Conservation (phyloP, 2,797 vertebrate species). For the Setipinna tenuifilis region DNA sequence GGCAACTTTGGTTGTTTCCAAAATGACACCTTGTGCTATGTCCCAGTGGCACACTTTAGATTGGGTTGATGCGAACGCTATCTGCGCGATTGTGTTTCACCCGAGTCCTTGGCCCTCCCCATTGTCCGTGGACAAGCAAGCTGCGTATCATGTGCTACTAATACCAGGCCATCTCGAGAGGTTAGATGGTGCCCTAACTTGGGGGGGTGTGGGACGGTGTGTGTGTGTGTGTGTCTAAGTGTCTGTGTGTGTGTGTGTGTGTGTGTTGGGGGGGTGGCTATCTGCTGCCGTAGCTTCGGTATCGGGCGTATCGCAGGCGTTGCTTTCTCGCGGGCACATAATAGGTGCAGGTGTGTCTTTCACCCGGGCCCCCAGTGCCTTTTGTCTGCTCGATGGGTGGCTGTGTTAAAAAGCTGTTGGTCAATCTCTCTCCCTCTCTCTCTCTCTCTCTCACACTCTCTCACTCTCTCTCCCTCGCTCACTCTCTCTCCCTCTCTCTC, state of each 20-base stretch:
- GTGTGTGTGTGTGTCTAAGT: too few species aligned
- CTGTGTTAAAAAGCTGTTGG: conserved; percentile 66
- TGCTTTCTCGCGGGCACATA: conserved; percentile 40
- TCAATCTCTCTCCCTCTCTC: conserved; percentile 62
- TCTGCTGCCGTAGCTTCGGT: background rate
- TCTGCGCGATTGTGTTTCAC: conserved; percentile 62
- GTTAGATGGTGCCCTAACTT: conserved; percentile 20
- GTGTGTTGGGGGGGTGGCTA: background rate
- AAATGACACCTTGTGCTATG: conserved; percentile 54
- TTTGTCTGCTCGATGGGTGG: conserved; percentile 60
- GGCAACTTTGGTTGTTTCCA: conserved; percentile 42
- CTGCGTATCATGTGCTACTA: conserved; percentile 21
- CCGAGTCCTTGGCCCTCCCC: conserved; percentile 61
- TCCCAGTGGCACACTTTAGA: conserved; percentile 80
- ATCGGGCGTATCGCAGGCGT: conserved; percentile 24
- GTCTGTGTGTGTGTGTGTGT: too few species aligned
- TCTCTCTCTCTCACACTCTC: too few species aligned
- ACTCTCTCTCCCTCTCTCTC: too few species aligned
- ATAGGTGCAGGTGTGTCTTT: conserved; percentile 71
- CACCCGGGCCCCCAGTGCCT: conserved; percentile 53
- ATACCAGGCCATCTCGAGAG: background rate
- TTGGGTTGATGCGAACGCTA: conserved; percentile 72
- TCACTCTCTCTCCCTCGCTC: too few species aligned
- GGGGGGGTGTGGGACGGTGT: background rate
- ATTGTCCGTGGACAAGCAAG: conserved; percentile 56